These are phyloP conservation scores for Mesorhabditis belari DNA, from an alignment of 2,888 invertebrate genomes.

Conservation along the genomic window DNA sequence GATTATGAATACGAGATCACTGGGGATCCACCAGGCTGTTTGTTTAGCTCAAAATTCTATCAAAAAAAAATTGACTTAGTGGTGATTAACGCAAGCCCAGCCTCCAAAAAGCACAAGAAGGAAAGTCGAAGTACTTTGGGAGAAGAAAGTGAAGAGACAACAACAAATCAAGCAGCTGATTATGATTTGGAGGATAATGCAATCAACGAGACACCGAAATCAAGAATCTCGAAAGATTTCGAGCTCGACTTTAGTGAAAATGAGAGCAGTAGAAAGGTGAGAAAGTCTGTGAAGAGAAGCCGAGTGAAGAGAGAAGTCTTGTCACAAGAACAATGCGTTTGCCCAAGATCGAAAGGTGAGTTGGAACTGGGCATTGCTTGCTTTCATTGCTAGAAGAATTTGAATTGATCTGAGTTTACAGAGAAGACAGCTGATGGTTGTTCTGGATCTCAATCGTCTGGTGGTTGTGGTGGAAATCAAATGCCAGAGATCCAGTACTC, in stretches of 20 bases:
- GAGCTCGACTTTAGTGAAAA: neutral
- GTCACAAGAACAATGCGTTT: neutral
- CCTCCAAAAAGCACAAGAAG: neutral
- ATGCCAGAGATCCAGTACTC: neutral
- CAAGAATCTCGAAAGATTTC: too few relatives aligned
- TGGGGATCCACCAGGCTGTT: constrained; percentile 10
- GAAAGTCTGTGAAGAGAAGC: neutral
- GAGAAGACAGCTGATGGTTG: too few relatives aligned
- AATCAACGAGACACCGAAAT: neutral
- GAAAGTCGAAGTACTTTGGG: too few relatives aligned
- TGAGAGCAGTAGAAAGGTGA: neutral
- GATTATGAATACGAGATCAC: constrained; percentile 13
- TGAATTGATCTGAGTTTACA: too few relatives aligned
- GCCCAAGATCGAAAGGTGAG: neutral
- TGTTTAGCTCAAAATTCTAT: neutral
- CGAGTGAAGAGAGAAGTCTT: neutral
- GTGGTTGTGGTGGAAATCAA: neutral
- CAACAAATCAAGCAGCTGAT: neutral
- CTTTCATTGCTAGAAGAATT: too few relatives aligned
- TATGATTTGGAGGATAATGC: neutral
- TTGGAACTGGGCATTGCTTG: too few relatives aligned
- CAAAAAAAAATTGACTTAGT: neutral
- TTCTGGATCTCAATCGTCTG: neutral
- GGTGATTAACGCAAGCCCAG: neutral
- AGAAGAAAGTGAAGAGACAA: too few relatives aligned